These are phyloP conservation scores for Microctonus hyperodae DNA, from an alignment of 2,888 invertebrate genomes.

Conservation along the genomic window DNA sequence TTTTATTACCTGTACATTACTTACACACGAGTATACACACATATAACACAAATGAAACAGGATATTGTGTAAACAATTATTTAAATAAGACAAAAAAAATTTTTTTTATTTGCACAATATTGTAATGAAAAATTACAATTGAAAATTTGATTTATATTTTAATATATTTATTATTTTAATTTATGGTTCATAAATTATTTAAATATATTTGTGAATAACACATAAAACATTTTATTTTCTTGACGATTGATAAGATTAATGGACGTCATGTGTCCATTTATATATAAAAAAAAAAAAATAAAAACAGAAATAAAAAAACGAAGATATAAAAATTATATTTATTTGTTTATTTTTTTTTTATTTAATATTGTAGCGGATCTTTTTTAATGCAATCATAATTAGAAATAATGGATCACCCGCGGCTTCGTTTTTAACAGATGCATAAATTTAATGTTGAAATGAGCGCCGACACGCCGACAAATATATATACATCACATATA, in stretches of 20 bases:
- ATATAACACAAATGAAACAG: neutral
- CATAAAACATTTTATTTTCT: neutral
- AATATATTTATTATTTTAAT: neutral
- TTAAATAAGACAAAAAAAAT: neutral
- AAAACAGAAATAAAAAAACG: neutral
- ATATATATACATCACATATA: neutral
- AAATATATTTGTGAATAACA: neutral
- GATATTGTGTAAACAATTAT: neutral
- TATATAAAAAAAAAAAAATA: neutral
- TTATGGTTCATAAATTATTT: neutral
- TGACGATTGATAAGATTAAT: conserved; percentile 2
- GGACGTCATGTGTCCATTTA: neutral
- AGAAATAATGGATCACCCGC: conserved; percentile 17
- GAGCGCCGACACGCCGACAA: neutral
- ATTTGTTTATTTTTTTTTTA: neutral
- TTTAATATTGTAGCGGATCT: conserved; percentile 4
- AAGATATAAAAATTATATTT: neutral
- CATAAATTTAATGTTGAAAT: conserved; percentile 28
- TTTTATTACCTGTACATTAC: conserved; percentile 8
- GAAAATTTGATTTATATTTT: neutral
- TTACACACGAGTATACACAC: neutral
- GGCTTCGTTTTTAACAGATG: conserved; percentile 25
- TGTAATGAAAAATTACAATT: too few relatives aligned
- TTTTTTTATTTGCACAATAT: too few relatives aligned
- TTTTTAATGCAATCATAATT: conserved; percentile 8